These are phyloP conservation scores for Lagopus muta DNA, from an alignment of 2,113 vertebrate genomes.

Conservation along the genomic window DNA sequence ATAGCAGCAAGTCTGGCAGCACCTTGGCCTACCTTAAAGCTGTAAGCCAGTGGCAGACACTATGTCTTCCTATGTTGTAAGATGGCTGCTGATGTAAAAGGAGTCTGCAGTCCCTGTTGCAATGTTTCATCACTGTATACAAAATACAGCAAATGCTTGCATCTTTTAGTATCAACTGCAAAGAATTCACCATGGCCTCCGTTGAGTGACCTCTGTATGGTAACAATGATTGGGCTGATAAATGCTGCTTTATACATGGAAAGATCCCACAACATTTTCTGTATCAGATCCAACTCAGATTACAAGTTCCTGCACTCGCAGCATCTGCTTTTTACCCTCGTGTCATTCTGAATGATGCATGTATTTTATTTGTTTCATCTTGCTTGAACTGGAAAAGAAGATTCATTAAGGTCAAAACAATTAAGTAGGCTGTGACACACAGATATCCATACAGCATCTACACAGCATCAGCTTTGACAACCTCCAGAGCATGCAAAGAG, in stretches of 20 bases:
- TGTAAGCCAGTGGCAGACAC: slow-evolving; percentile 39
- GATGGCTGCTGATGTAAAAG: slow-evolving; percentile 47
- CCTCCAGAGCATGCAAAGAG: neutral
- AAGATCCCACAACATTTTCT: neutral
- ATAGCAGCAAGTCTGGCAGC: slow-evolving; percentile 26
- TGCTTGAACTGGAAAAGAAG: neutral
- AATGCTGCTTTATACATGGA: neutral
- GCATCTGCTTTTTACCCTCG: neutral
- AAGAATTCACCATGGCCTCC: slow-evolving; percentile 4
- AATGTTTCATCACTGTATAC: slow-evolving; percentile 51
- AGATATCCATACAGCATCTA: neutral
- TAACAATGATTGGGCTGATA: neutral
- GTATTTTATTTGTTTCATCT: neutral
- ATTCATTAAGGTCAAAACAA: neutral
- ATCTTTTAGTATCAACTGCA: slow-evolving; percentile 54
- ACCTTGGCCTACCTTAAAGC: slow-evolving; percentile 39
- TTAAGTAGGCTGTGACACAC: neutral
- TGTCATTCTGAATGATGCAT: neutral
- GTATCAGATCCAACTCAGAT: neutral
- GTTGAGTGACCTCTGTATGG: neutral
- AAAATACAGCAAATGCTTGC: slow-evolving; percentile 56
- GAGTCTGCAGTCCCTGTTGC: slow-evolving; percentile 49
- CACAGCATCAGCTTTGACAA: neutral
- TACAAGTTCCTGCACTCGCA: neutral
- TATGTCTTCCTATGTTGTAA: slow-evolving; percentile 42